Conservation (phyloP, 2,888 invertebrate genomes). For the Trissoscelio sp. region DNA sequence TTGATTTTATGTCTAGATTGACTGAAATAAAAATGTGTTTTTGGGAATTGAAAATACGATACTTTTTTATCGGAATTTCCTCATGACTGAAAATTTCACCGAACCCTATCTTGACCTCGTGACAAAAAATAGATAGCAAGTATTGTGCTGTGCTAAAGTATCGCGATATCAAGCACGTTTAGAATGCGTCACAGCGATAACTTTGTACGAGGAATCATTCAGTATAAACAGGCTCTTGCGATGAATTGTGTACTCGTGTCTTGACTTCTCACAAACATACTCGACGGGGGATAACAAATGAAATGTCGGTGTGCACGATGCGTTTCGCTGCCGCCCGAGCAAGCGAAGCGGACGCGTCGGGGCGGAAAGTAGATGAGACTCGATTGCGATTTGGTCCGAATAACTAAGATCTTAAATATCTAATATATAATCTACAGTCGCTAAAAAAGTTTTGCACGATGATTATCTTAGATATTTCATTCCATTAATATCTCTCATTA, state of each 20-base stretch:
- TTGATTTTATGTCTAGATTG: too few species aligned
- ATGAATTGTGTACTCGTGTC: conserved; percentile 59
- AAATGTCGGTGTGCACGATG: conserved; percentile 62
- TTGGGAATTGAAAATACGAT: neutral
- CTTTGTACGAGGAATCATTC: conserved; percentile 45
- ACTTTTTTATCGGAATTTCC: neutral
- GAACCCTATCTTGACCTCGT: conserved; percentile 14
- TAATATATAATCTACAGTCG: conserved; percentile 75
- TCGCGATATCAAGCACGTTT: conserved; percentile 25
- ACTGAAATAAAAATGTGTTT: too few species aligned
- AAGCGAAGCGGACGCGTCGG: conserved; percentile 50
- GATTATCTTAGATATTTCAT: neutral
- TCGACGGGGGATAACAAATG: conserved; percentile 66
- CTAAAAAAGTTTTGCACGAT: neutral
- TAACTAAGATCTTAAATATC: conserved; percentile 77
- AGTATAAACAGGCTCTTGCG: conserved; percentile 43
- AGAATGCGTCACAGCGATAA: conserved; percentile 39
- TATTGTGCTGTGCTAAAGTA: conserved; percentile 16
- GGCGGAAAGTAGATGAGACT: conserved; percentile 72
- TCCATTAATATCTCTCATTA: too few species aligned
- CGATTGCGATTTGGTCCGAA: conserved; percentile 78
- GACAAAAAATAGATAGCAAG: conserved; percentile 22
- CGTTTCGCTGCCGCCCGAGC: conserved; percentile 59
- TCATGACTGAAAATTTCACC: neutral
- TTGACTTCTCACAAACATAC: conserved; percentile 55